Evolutionary conservation across 2,888 invertebrate genomes (phyloP), one percentile per base, ranked within the genome.

Genomic region (Hybos culiciformis): DNA sequence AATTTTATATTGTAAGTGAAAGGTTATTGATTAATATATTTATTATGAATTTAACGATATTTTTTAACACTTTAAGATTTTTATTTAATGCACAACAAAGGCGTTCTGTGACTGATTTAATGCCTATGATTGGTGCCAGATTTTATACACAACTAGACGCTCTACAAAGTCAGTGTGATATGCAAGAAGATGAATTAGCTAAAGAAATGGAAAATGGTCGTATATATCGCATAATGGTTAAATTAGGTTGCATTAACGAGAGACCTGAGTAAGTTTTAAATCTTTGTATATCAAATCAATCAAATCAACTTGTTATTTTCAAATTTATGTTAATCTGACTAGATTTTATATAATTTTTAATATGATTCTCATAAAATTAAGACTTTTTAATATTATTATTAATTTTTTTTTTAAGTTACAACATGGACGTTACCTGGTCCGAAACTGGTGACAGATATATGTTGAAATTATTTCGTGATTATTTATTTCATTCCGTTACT

Each of bases 381-480:
- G 17, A 34, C 17, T 15, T 45, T 36, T 45, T 47, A 18, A 44
- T 33, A 42, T 42, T 51, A 52, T 24, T 41, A 50, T 46, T 24
- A 46, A 46, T n/a, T n/a, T n/a, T n/a, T n/a, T n/a, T n/a, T 57
- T 61, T n/a, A 59, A 90, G 90, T 63, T 75, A 92, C 58, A 88
- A 90, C 63, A 69, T 91, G 75, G 96, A 97, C 66, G 77, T 83
- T 11, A 77, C 86, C 12, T 98, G 98, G 97, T 83, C 93, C 26
- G 98, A 98, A 70, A 97, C 96, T 18, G 97, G 96, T 17, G 93
- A 97, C 70, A 79, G 97, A 42, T 98, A 97, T 69, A 86, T 98
- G 84, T 71, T 98, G 68, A 97, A 97, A 70, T 70, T 98, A 61
- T 98, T 96, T 73, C 77, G 97, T 48, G 97, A 98, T 71, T 93